Percentiles rank a stretch among this genome's conserved stretches.
Conservation (phyloP, 2,888 invertebrate genomes). For the Clivina fossor region DNA sequence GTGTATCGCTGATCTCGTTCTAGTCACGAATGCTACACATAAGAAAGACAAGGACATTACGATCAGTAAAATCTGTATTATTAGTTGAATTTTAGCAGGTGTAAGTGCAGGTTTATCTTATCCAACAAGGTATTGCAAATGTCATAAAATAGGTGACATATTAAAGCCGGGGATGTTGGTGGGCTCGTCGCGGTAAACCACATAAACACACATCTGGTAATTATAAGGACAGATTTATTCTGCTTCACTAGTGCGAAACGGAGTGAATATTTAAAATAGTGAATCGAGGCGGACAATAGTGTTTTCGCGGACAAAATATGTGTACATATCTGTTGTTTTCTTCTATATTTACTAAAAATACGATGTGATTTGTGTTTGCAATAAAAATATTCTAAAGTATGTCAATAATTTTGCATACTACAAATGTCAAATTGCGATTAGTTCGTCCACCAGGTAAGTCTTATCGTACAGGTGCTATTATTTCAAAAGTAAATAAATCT, state of each 20-base stretch:
- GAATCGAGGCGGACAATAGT: not conserved
- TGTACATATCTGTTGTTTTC: constrained; percentile 5
- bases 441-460: constrained; percentile 10
- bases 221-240: not conserved
- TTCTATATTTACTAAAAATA: constrained; percentile 16
- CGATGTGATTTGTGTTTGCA: constrained; percentile 2
- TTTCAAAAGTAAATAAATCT: not conserved
- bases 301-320: not conserved
- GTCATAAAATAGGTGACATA: not conserved
- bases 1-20: constrained; percentile 22
- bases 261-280: constrained; percentile 5
- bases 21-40: constrained; percentile 14
- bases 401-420: not conserved
- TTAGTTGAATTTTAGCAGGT: constrained; percentile 16
- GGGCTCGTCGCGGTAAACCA: not conserved
- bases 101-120: constrained; percentile 8
- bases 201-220: not conserved
- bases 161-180: not conserved
- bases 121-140: not conserved
- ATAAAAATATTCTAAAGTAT: constrained; percentile 8
- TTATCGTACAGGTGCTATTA: not conserved
- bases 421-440: not conserved
- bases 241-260: not conserved
- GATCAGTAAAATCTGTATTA: constrained; percentile 3
- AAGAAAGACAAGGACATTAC: constrained; percentile 10